A percentile compares a stretch with the other conserved stretches of the same genome.
phyloP scores from a whole-genome alignment of 2,888 invertebrate genomes.

The Agonopterix subpropinquella region DNA sequence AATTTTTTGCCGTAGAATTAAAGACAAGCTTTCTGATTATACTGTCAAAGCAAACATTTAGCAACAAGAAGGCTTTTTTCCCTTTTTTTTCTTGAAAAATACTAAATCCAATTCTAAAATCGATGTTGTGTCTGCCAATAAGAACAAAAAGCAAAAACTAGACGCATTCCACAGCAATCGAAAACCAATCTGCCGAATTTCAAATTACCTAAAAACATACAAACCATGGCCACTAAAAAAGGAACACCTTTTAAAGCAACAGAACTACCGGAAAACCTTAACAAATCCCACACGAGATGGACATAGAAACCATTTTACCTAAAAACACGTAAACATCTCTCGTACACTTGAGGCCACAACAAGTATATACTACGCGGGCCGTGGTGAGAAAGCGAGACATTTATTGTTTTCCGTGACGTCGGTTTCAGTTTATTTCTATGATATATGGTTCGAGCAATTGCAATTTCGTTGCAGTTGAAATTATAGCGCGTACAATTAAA shows the following conservation, averaged over 20 bases:
- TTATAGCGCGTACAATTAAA: background rate
- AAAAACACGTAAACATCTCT: conserved; percentile 39
- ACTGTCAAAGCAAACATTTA: no score
- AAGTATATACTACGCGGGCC: conserved; percentile 7
- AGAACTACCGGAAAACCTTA: background rate
- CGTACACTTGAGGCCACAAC: conserved; percentile 26
- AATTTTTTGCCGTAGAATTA: no score
- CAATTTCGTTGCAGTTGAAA: conserved; percentile 14
- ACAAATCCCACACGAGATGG: conserved; percentile 40
- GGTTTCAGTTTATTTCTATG: conserved; percentile 6
- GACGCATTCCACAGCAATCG: background rate
- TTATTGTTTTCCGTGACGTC: conserved; percentile 17
- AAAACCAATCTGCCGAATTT: no score
- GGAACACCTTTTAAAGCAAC: background rate
- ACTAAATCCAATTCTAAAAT: background rate
- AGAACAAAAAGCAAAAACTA: background rate
- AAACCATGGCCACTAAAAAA: no score
- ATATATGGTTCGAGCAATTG: conserved; percentile 15
- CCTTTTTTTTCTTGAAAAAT: no score
- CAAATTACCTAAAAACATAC: no score
- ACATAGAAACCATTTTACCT: conserved; percentile 49
- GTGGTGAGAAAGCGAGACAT: conserved; percentile 8
- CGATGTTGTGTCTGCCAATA: background rate
- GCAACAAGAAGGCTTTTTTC: no score
- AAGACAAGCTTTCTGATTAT: no score